Percentiles rank a stretch among this genome's conserved stretches.
phyloP scores from a whole-genome alignment of 2,797 vertebrate genomes.

The Lacerta bilineata region DNA sequence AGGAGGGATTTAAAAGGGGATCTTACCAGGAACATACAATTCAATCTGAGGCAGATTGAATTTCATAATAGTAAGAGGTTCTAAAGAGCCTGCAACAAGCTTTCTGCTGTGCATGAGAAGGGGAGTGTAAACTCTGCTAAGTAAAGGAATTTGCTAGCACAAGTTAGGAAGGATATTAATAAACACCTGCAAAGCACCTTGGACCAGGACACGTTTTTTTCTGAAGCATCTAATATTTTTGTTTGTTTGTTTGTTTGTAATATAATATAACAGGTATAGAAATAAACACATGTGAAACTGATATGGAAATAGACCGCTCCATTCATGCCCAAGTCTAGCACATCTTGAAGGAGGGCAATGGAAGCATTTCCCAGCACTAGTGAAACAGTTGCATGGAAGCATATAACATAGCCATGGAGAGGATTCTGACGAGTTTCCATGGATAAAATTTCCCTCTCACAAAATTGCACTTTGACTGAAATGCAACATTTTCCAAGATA shows the following conservation, averaged over 20 bases:
- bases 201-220: too few relatives aligned
- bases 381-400: background rate
- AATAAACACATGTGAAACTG: background rate
- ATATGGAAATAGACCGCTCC: background rate
- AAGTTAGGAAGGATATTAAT: too few relatives aligned
- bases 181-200: too few relatives aligned
- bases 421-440: background rate
- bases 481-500: background rate
- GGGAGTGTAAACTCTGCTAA: too few relatives aligned
- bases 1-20: too few relatives aligned
- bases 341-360: background rate
- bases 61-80: too few relatives aligned
- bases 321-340: background rate
- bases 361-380: background rate
- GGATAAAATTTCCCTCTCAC: background rate
- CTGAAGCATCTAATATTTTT: background rate
- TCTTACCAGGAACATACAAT: too few relatives aligned
- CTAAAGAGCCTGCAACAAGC: too few relatives aligned
- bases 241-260: too few relatives aligned
- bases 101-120: too few relatives aligned
- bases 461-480: slow-evolving; percentile 1
- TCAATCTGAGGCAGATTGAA: too few relatives aligned
- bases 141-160: too few relatives aligned
- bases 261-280: background rate
- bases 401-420: background rate